Base-by-base conservation (phyloP, 2,888 invertebrate species). In the Limnephilus rhombicus region DNA sequence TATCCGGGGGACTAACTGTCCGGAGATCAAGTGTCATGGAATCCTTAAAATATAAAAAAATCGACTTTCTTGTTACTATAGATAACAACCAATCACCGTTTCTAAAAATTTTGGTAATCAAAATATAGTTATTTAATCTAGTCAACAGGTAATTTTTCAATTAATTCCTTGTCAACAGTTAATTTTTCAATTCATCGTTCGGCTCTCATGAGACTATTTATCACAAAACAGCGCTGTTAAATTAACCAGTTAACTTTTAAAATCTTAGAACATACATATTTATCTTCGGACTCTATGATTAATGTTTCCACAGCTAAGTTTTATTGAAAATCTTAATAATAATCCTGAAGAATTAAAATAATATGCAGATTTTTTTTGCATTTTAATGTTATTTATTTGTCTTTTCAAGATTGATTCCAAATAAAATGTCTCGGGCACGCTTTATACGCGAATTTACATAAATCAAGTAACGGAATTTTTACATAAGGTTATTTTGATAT, bases 381-480 rank as follows among this genome's bases (percentile, higher is more conserved):
- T 68, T n/a, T 68, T 7, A 24, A 24, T 68, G 68, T 68, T 68
- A 68, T 68, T 68, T 68, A 68, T 68, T 24, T 68, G 24, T 68
- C 68, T 68, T 24, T 68, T n/a, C 24, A 68, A 68, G 68, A 9
- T 68, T 68, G 68, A 0, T 68, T 68, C 24, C 2, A 24, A 68
- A 68, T 68, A 68, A 68, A 68, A 68, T 68, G 68, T 68, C 68
- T 68, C 68, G 24, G 68, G 68, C 68, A 68, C n/a, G 68, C 68
- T 68, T 68, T 24, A n/a, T 68, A 68, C 7, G 24, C 5, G n/a
- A 68, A 68, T 68, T 68, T 68, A 68, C 68, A 68, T 68, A 68
- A 68, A 68, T 68, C 68, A 68, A 68, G 68, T 68, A 68, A 68
- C 68, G 68, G 68, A 68, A 68, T 68, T 68, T 68, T n/a, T 68